A percentile compares a stretch with the other conserved stretches of the same genome.
Evolutionary conservation across 1,140 invertebrate species (phyloP).

Genomic region (Bombus superbus): DNA sequence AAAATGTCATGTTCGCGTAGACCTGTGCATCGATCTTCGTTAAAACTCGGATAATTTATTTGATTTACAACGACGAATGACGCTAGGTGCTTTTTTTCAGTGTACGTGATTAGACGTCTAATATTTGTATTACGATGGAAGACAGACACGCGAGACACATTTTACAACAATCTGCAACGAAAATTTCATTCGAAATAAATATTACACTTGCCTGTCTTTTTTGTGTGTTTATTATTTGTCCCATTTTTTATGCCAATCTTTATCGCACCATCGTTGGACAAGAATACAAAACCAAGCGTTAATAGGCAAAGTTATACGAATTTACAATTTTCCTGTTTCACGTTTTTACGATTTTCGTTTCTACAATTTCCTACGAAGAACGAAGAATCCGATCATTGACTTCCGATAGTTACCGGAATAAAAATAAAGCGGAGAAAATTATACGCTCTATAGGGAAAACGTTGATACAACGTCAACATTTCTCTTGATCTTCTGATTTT

Average conservation of each 20-base stretch:
- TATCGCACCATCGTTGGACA: too few species aligned
- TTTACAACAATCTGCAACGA: not conserved
- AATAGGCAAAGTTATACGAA: not conserved
- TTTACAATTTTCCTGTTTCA: not conserved
- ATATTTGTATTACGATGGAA: too few species aligned
- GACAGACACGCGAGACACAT: too few species aligned
- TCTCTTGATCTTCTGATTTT: not conserved
- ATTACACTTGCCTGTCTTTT: not conserved
- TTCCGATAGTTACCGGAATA: not conserved
- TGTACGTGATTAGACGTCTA: not conserved
- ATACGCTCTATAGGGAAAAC: not conserved
- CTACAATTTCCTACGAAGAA: not conserved
- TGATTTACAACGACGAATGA: not conserved
- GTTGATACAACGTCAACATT: not conserved
- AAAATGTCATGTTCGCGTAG: not conserved
- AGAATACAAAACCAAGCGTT: too few species aligned
- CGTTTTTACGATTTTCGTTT: not conserved
- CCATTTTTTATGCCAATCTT: not conserved
- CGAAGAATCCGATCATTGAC: not conserved
- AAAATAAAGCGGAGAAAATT: not conserved
- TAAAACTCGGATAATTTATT: not conserved
- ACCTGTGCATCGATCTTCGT: constrained; percentile 1
- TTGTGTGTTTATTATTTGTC: not conserved
- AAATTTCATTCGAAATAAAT: not conserved
- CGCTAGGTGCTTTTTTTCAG: not conserved